A percentile compares a stretch with the other conserved stretches of the same genome.
Evolutionary conservation across 2,888 invertebrate species (phyloP).

Genomic region (Drosophila subsilvestris): DNA sequence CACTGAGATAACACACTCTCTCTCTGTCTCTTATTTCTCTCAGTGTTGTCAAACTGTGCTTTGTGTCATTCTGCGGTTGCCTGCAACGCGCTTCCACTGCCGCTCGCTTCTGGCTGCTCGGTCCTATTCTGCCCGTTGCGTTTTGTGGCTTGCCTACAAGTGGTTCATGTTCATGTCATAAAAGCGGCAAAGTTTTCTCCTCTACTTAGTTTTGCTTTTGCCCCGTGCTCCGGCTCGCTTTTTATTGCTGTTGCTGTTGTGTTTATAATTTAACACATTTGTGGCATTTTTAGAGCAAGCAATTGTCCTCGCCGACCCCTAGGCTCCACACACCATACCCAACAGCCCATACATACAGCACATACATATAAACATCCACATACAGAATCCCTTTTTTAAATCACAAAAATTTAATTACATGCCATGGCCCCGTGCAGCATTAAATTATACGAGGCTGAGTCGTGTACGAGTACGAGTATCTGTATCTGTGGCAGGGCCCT

Average conservation of each 20-base stretch:
- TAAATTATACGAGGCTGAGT: conserved; percentile 52
- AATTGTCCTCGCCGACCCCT: conserved; percentile 59
- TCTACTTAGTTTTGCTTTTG: conserved; percentile 54
- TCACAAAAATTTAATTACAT: conserved; percentile 75
- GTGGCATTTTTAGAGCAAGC: conserved; percentile 78
- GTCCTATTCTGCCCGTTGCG: conserved; percentile 50
- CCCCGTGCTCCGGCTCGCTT: conserved; percentile 49
- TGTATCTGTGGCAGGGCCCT: conserved; percentile 30
- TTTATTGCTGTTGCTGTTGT: conserved; percentile 40
- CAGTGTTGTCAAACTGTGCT: conserved; percentile 48
- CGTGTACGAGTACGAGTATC: conserved; percentile 2
- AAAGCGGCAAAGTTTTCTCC: conserved; percentile 70
- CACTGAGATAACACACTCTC: not conserved
- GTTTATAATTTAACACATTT: conserved; percentile 74
- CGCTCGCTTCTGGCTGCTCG: conserved; percentile 17
- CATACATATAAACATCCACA: not conserved
- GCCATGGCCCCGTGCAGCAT: conserved; percentile 54
- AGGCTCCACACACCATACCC: conserved; percentile 5
- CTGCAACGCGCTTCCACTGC: conserved; percentile 40
- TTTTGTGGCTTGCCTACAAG: conserved; percentile 70
- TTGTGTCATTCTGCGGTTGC: conserved; percentile 66
- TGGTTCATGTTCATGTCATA: conserved; percentile 72
- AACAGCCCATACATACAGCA: not conserved
- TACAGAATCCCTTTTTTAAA: conserved; percentile 64
- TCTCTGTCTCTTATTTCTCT: conserved; percentile 12